phyloP scores from a whole-genome alignment of 2,888 invertebrate genomes.

The Leptogaster cylindrica region DNA sequence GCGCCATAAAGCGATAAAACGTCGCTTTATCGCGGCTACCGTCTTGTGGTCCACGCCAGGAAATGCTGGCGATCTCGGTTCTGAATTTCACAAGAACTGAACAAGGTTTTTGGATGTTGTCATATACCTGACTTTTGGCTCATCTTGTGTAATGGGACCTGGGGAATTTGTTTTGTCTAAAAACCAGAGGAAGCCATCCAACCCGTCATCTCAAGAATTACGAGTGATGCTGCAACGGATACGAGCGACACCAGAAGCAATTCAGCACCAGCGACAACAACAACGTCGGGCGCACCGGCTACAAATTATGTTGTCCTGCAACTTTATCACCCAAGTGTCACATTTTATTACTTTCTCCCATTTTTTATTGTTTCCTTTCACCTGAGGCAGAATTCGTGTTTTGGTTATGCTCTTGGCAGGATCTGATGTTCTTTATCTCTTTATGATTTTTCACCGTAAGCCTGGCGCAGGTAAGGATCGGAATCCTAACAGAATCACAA shows the following conservation, averaged over 20 bases:
- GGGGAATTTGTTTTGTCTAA: conserved; percentile 15
- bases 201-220: conserved; percentile 42
- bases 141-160: conserved; percentile 17
- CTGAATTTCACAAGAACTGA: conserved; percentile 36
- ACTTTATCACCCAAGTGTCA: conserved; percentile 50
- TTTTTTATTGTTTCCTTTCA: conserved; percentile 48
- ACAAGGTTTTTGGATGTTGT: not conserved
- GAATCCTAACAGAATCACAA: not conserved
- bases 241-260: not conserved
- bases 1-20: conserved; percentile 42
- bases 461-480: conserved; percentile 17
- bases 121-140: conserved; percentile 18
- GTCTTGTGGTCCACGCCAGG: conserved; percentile 23
- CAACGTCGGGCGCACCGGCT: conserved; percentile 18
- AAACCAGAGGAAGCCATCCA: conserved; percentile 41
- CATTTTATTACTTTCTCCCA: conserved; percentile 49
- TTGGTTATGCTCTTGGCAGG: conserved; percentile 35
- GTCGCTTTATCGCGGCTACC: conserved; percentile 37
- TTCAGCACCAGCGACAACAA: conserved; percentile 11
- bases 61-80: conserved; percentile 7
- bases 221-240: conserved; percentile 42
- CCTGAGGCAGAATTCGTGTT: conserved; percentile 27
- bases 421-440: conserved; percentile 26
- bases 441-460: conserved; percentile 30
- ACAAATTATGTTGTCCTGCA: conserved; percentile 48